Conservation (phyloP, 2,797 vertebrate genomes). For the Lophura swinhoii region DNA sequence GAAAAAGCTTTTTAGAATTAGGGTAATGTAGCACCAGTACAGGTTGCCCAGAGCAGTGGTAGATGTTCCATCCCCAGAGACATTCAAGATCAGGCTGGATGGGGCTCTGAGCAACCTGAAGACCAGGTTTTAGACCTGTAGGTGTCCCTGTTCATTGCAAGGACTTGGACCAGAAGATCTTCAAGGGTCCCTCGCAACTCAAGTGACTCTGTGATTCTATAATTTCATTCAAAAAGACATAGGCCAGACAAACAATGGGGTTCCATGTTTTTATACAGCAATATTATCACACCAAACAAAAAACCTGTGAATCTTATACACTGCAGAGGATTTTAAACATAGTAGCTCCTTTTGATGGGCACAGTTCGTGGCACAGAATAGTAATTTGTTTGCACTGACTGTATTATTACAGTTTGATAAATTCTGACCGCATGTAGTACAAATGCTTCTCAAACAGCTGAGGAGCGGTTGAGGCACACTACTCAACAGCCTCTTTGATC, state of each 20-base stretch:
- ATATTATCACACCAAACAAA: neutral
- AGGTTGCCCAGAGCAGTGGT: neutral
- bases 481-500: neutral
- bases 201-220: neutral
- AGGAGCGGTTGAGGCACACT: neutral
- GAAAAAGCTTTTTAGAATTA: neutral
- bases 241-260: neutral
- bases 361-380: neutral
- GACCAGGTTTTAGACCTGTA: too few relatives aligned
- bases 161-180: neutral
- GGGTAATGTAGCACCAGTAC: neutral
- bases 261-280: neutral
- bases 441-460: neutral
- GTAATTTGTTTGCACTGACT: neutral
- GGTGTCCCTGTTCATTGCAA: neutral
- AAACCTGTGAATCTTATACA: neutral
- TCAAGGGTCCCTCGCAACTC: neutral
- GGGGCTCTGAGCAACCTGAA: neutral
- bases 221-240: neutral
- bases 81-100: neutral
- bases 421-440: neutral
- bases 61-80: neutral
- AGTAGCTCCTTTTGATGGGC: accelerated
- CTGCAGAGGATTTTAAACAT: neutral
- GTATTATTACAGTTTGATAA: neutral